These are phyloP conservation scores for Oenanthe melanoleuca DNA, from an alignment of 2,113 vertebrate species.

Conservation along the genomic window DNA sequence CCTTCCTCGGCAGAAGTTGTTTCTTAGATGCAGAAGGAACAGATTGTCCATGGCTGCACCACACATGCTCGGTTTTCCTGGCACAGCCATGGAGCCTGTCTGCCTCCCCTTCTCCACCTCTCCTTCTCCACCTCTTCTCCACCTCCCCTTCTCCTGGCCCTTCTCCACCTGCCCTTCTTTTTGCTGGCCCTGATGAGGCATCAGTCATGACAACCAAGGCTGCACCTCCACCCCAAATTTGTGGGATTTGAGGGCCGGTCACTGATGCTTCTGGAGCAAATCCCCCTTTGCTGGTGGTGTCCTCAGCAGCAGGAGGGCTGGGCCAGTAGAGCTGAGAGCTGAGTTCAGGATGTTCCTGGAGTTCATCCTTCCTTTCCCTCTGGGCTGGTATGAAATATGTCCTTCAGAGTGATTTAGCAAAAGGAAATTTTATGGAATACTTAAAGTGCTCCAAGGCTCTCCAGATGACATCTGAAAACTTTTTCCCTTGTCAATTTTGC, in stretches of 20 bases:
- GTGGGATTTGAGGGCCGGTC: not conserved
- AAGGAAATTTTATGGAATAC: not conserved
- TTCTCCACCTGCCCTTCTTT: not conserved
- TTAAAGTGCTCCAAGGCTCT: not conserved
- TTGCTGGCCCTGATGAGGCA: not conserved
- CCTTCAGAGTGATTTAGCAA: not conserved
- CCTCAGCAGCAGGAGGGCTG: not conserved
- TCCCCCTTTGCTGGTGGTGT: not conserved
- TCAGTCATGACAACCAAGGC: accelerated
- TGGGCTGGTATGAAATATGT: not conserved
- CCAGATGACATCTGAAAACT: not conserved
- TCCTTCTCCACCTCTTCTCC: not conserved
- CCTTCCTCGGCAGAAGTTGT: not conserved
- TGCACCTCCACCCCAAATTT: accelerated
- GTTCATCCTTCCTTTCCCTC: not conserved
- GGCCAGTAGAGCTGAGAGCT: not conserved
- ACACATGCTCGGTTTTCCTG: accelerated
- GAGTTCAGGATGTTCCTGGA: not conserved
- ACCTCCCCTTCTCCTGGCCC: not conserved
- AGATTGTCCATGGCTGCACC: not conserved
- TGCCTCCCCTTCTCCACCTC: not conserved
- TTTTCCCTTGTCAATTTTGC: not conserved
- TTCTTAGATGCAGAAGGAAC: not conserved
- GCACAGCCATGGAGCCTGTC: not conserved
- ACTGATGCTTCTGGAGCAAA: not conserved